Base-by-base conservation (phyloP, 2,797 vertebrate genomes). In the Danio aesculapii region DNA sequence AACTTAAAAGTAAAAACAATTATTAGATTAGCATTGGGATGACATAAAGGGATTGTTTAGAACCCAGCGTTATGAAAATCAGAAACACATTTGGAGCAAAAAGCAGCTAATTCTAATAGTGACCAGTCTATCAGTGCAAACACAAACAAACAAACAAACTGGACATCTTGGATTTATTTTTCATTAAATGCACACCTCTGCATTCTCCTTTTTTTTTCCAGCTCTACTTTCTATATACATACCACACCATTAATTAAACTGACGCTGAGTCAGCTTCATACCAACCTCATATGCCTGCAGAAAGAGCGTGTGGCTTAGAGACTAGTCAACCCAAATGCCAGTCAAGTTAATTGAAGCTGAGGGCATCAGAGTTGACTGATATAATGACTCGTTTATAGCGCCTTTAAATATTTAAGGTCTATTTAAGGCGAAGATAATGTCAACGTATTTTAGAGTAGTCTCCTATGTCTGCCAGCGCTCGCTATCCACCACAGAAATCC, bases 401-500 rank as follows among this genome's bases (percentile, higher is more conserved):
- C 43, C 8, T 81, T 66, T 67, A 81, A 74, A 81, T 81, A 74
- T 81, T 81, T 58, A 67, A 66, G 62, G 16, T 41, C 79, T 74
- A 66, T 21, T 16, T 81, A 72, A 7, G 9, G 12, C 49, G 62
- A 67, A 67, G 62, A 74, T 66, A 66, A 55, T 39, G 49, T 11
- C 79, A 43, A 81, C 73, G 68, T 66, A 77, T 85, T 75, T 81
- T 81, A 9, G 17, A 43, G 9, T 66, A 79, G 43, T 62, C 39
- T 81, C 47, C 58, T 71, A 67, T 30, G 58, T 19, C 17, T 63
- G 71, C 81, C 75, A 83, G 58, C 52, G 52, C 62, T 83, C 76
- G 6, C 44, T 81, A 87, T 82, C 75, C 85, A 79, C 81, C 75
- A 66, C 41, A 85, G 79, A 71, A 68, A 62, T 72, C 68, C 79